Base-by-base conservation (phyloP, 1,140 invertebrate genomes). In the Calliopsis andreniformis region DNA sequence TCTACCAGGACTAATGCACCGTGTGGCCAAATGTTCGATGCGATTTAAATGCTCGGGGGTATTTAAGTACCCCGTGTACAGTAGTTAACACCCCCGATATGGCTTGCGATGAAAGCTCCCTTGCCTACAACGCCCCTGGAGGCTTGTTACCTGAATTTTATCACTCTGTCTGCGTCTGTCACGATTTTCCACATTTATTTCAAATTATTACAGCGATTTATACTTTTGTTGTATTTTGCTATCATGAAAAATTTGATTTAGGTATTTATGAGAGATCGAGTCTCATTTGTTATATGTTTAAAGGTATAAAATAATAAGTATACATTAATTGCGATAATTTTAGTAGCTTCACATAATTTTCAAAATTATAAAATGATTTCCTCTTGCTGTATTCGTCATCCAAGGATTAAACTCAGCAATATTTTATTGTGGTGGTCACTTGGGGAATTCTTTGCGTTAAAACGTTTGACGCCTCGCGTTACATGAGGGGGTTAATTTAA, bases 1-100 rank as follows among this genome's bases (percentile, higher is more conserved):
- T 86, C 87, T 89, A 88, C 83, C 89, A 91, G 85, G 89, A 87
- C 89, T 91, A 91, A 91, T 91, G 89, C 84, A 87, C 81, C 80
- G 79, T 86, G 76, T 59, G 86, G 85, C 89, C 89, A 91, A 91
- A 91, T 91, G 89, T 90, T 91, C 89, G 70, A 84, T 75, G 85
- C 82, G 86, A 89, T 89, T 90, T 89, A 88, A 91, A 90, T 87
- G 88, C 80, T 80, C 70, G 83, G 85, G 87, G 73, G 39, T 83
- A 80, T 79, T 87, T 88, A 89, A 88, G 85, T 88, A 87, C 67
- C 84, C 83, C 82, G 76, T 82, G 59, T 72, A 84, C 76, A 80
- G 80, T 83, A 88, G 87, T 89, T 89, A 88, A 88, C 88, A 89
- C 85, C 87, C 82, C 83, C 80, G 78, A 61, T 23, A 51, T 63